Percentiles rank a stretch among this genome's conserved stretches.
Evolutionary conservation across 2,113 vertebrate genomes (phyloP).

Genomic region (Panurus biarmicus): DNA sequence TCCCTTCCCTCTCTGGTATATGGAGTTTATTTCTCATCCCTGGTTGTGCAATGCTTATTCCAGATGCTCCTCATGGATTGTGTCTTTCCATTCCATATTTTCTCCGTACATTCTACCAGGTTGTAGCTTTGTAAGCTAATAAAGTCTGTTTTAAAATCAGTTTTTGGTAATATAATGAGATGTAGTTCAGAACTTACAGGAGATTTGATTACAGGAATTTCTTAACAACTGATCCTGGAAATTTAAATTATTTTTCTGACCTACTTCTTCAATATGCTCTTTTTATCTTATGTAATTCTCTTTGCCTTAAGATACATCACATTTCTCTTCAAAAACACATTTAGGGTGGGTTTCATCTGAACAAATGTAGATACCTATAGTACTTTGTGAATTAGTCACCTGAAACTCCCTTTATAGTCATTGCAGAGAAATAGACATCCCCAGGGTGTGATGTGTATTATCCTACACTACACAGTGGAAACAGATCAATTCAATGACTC

Average conservation of each 20-base stretch:
- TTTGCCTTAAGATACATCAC: not conserved
- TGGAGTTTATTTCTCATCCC: not conserved
- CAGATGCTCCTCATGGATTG: not conserved
- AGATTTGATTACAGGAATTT: not conserved
- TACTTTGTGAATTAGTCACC: not conserved
- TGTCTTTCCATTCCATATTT: not conserved
- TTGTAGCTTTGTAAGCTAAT: not conserved
- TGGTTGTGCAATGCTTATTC: not conserved
- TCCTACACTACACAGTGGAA: not conserved
- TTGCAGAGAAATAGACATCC: not conserved
- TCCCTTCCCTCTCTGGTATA: not conserved
- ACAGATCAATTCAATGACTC: not conserved
- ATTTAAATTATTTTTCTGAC: not conserved
- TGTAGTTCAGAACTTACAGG: not conserved
- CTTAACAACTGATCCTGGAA: not conserved
- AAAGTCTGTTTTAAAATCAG: not conserved
- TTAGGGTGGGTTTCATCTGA: not conserved
- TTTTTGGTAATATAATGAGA: not conserved
- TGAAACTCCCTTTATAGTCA: not conserved
- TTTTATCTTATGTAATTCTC: not conserved
- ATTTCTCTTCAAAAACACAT: not conserved
- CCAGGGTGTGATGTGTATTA: not conserved
- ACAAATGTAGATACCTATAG: not conserved
- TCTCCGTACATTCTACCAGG: not conserved
- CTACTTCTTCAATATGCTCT: not conserved